Evolutionary conservation across 2,888 invertebrate species (phyloP), one percentile per base, ranked within the genome.

Genomic region (Oasisia sp.): DNA sequence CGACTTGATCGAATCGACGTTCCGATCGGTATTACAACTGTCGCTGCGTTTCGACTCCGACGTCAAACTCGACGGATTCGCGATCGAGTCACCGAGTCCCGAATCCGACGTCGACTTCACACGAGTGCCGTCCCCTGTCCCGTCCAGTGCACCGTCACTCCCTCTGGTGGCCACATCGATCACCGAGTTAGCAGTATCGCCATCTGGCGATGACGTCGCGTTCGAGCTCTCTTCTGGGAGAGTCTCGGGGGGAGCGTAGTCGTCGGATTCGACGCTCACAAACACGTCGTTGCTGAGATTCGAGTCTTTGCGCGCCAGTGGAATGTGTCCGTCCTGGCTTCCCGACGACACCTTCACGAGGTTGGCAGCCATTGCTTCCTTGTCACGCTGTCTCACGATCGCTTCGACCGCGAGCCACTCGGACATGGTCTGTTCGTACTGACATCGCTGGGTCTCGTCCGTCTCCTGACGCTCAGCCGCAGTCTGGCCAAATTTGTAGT

Each of bases 381-480:
- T 96, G 92, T 96, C 96, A 96, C 96, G 93, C 93, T 96, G 96
- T 90, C 95, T 94, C 0, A 99, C 98, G 93, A 99, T 98, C 0
- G 98, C 98, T 95, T 99, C 99, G 0, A 99, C 98, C 0, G 98
- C 98, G 93, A 98, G 96, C 99, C 99, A 99, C 96, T 99, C 99
- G 0, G 98, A 98, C 98, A 99, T 98, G 0, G 98, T 98, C 9
- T 98, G 98, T 96, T 99, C 98, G 95, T 98, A 99, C 93, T 97
- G 97, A 90, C 98, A 97, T 93, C 97, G 97, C 90, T 98, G 94
- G 32, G 93, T 93, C 58, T 94, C 94, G 93, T 96, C 96, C 4
- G 95, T 94, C 32, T 94, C 94, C 32, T 94, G 94, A 9, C 96
- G 92, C 45, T 96, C 96, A 32, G 95, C 95, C 11, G 93, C 93